phyloP scores from a whole-genome alignment of 2,113 vertebrate species.

The Pseudonaja textilis region DNA sequence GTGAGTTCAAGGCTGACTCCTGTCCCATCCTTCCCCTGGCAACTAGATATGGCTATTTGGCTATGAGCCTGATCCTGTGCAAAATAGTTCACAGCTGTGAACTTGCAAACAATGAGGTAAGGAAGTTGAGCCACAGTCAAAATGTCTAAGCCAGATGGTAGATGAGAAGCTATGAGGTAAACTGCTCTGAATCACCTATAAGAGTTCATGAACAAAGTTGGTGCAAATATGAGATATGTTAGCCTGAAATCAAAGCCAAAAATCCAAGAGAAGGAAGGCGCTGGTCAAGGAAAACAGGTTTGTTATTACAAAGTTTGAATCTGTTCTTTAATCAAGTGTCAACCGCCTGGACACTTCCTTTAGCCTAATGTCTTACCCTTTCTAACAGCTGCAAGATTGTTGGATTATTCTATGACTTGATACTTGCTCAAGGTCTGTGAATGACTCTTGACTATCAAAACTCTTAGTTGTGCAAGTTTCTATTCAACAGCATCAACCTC shows the following conservation, averaged over 20 bases:
- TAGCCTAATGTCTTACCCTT: not conserved
- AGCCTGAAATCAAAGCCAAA: not conserved
- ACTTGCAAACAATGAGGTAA: not conserved
- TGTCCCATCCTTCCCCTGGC: not conserved
- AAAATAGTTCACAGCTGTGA: not conserved
- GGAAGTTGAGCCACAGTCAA: not conserved
- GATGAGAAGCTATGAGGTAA: not conserved
- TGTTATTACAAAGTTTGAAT: not conserved
- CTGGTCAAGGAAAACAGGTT: not conserved
- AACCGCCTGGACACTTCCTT: not conserved
- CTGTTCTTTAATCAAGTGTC: not conserved
- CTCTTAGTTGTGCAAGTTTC: not conserved
- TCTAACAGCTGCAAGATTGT: not conserved
- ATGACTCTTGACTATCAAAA: not conserved
- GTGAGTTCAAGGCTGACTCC: not conserved
- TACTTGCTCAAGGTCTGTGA: not conserved
- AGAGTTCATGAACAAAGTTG: not conserved
- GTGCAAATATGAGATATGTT: not conserved
- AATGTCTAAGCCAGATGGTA: not conserved
- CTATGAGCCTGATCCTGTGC: not conserved
- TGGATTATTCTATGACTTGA: not conserved
- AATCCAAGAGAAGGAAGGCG: not conserved
- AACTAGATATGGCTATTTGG: not conserved
- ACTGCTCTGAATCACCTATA: not conserved
- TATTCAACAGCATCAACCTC: not conserved